These are phyloP conservation scores for Lepidothrix coronata DNA, from an alignment of 2,113 vertebrate species.

Conservation along the genomic window DNA sequence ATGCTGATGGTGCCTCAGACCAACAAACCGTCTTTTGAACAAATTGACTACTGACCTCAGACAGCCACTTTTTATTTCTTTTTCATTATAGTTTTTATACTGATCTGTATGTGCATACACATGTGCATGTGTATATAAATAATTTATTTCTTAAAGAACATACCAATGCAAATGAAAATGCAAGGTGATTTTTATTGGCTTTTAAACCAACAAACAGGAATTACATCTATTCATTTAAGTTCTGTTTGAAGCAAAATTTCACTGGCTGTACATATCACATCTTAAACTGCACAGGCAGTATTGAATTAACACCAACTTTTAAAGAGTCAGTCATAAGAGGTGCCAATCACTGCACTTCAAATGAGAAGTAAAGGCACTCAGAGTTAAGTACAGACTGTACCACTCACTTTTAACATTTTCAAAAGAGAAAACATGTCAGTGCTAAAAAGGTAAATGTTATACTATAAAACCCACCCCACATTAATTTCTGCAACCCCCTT, in stretches of 20 bases:
- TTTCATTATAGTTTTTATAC: neutral
- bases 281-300: neutral
- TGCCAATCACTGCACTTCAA: neutral
- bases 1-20: neutral
- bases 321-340: neutral
- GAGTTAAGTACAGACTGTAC: neutral
- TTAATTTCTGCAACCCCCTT: neutral
- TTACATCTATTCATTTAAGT: neutral
- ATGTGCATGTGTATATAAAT: neutral
- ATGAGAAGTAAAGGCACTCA: neutral
- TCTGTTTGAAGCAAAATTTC: neutral
- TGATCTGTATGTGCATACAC: neutral
- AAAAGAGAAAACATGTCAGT: neutral
- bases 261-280: neutral
- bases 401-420: neutral
- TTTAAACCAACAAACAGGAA: neutral
- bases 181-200: neutral
- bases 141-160: neutral
- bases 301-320: neutral
- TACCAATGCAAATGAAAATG: neutral
- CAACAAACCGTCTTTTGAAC: slow-evolving; percentile 37
- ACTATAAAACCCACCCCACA: rapidly evolving
- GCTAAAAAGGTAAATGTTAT: neutral
- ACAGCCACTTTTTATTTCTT: neutral
- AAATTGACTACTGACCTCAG: neutral